Evolutionary conservation across 2,113 vertebrate species (phyloP).

Genomic region (Speoplatyrhinus poulsoni): DNA sequence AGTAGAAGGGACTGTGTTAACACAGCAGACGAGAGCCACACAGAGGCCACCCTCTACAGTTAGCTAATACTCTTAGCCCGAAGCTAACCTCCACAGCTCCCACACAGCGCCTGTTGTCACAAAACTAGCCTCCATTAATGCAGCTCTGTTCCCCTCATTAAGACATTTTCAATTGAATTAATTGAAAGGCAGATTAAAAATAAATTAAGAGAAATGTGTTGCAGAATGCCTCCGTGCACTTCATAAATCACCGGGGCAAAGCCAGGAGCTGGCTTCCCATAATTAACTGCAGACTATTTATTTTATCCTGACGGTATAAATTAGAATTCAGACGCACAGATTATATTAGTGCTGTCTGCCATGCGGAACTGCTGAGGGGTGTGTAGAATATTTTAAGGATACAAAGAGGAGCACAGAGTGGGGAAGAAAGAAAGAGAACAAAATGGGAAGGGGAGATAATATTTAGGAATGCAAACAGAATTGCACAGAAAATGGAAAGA

Average conservation of each 20-base stretch:
- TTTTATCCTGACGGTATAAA: conserved; percentile 98
- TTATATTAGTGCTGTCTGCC: conserved; percentile 96
- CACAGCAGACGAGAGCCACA: not conserved
- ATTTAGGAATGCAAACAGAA: conserved; percentile 62
- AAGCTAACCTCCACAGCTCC: conserved; percentile 25
- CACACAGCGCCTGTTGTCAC: conserved; percentile 49
- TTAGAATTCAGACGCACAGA: conserved; percentile 97
- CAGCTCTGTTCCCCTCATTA: conserved; percentile 90
- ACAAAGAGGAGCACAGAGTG: conserved; percentile 69
- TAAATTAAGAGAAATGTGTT: conserved; percentile 99
- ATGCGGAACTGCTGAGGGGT: conserved; percentile 86
- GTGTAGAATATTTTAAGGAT: conserved; percentile 92
- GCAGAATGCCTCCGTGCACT: conserved; percentile 86
- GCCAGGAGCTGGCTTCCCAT: conserved; percentile 86
- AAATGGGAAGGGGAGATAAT: conserved; percentile 20
- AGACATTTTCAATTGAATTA: conserved; percentile 97
- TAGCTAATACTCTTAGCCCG: conserved; percentile 31
- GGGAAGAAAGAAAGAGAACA: conserved; percentile 25
- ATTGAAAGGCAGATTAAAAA: conserved; percentile 99
- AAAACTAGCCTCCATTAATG: conserved; percentile 88
- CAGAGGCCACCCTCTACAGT: conserved; percentile 10
- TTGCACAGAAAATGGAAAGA: conserved; percentile 66
- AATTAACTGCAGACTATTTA: conserved; percentile 99
- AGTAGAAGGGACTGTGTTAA: conserved; percentile 5
- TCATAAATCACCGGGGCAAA: conserved; percentile 95